phyloP scores from a whole-genome alignment of 1,140 invertebrate species.

The Augochlora pura region DNA sequence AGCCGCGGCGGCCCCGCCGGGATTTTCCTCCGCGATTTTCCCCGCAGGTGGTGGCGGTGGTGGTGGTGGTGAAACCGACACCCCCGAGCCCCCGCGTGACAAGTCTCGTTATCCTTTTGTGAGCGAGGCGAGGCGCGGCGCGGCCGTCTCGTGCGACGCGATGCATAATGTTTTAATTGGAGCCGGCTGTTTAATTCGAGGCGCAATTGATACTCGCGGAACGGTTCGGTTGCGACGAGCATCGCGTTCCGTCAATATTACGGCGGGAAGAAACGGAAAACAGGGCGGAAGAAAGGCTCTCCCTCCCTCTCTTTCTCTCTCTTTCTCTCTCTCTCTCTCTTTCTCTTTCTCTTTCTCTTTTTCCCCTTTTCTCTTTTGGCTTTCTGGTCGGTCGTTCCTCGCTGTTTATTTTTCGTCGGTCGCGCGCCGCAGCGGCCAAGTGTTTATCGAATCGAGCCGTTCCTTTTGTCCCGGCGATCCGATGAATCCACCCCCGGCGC shows the following conservation, averaged over 20 bases:
- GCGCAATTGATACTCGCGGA: conserved; percentile 53
- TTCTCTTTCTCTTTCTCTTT: no score
- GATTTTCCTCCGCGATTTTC: neutral
- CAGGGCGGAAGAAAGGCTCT: neutral
- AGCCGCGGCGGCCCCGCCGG: neutral
- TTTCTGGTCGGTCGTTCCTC: no score
- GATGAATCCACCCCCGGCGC: no score
- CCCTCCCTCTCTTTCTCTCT: neutral
- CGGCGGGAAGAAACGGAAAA: neutral
- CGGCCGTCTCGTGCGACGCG: conserved; percentile 47
- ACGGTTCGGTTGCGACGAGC: conserved; percentile 38
- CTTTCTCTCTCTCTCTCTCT: neutral
- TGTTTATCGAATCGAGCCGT: conserved; percentile 28
- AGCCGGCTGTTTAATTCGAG: conserved; percentile 50
- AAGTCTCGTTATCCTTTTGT: conserved; percentile 44
- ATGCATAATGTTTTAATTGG: conserved; percentile 65
- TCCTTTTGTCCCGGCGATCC: conserved; percentile 9
- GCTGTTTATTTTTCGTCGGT: conserved; percentile 9
- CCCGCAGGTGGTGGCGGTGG: neutral
- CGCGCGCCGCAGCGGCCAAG: neutral
- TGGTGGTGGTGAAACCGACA: no score
- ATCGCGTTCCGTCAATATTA: neutral
- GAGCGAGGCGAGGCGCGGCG: neutral
- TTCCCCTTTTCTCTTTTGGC: no score
- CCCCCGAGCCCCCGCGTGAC: neutral